Conservation (phyloP, 1,140 invertebrate genomes). For the Drosophila baimaii region DNA sequence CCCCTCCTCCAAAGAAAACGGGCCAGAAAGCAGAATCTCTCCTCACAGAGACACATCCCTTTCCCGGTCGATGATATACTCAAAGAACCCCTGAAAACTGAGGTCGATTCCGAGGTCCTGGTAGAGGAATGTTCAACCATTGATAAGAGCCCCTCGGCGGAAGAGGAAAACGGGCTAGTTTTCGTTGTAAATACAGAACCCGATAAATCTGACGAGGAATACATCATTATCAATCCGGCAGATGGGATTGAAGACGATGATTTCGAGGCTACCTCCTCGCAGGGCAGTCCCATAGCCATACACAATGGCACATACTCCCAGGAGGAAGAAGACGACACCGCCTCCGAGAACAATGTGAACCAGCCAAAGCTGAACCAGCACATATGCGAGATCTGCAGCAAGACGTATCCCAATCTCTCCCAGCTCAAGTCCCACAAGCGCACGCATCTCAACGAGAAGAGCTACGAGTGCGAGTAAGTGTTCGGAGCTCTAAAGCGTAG, state of each 20-base stretch:
- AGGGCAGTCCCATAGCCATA: conserved; percentile 2
- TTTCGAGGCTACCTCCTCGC: conserved; percentile 1
- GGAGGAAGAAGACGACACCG: conserved; percentile 6
- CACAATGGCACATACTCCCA: neutral
- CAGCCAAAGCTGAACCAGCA: conserved; percentile 32
- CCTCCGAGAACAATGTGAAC: conserved; percentile 22
- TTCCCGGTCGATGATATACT: neutral
- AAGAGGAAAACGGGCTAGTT: neutral
- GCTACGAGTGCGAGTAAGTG: conserved; percentile 74
- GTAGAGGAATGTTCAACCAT: neutral
- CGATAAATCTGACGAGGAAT: neutral
- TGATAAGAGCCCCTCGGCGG: neutral
- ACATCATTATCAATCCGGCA: neutral
- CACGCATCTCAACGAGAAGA: conserved; percentile 49
- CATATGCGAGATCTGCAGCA: conserved; percentile 56
- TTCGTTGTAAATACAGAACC: neutral
- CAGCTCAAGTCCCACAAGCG: conserved; percentile 54
- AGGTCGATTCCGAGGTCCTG: neutral
- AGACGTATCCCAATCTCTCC: conserved; percentile 37
- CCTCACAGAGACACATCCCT: neutral
- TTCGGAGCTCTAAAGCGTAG: neutral
- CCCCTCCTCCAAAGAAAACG: neutral
- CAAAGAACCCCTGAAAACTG: neutral
- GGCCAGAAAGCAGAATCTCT: conserved; percentile 35
- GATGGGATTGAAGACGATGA: neutral